phyloP scores from a whole-genome alignment of 2,797 vertebrate genomes.

The Periophthalmus magnuspinnatus region DNA sequence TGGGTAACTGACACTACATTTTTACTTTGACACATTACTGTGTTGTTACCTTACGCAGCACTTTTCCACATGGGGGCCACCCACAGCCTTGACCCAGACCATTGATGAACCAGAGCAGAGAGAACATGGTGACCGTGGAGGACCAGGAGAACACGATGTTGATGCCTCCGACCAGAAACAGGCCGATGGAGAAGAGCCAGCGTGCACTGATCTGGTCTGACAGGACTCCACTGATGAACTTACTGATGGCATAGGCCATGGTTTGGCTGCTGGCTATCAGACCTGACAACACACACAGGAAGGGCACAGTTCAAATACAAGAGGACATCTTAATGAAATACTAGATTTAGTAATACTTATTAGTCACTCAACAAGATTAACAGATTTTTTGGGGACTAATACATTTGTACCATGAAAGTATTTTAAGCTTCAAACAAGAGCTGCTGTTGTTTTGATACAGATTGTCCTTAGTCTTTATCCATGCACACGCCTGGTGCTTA shows the following conservation, averaged over 20 bases:
- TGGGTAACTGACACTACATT: neutral
- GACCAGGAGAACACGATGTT: constrained; percentile 93
- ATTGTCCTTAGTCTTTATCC: neutral
- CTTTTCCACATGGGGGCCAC: constrained; percentile 95
- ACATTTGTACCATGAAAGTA: neutral
- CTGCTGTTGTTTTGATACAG: neutral
- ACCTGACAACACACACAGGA: constrained; percentile 72
- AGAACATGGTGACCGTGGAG: constrained; percentile 83
- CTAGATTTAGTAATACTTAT: neutral
- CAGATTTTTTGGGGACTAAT: neutral
- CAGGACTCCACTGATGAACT: constrained; percentile 94
- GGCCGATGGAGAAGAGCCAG: constrained; percentile 92
- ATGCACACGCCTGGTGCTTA: constrained; percentile 65
- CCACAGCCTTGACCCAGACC: constrained; percentile 95
- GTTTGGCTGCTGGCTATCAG: constrained; percentile 97
- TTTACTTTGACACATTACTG: neutral
- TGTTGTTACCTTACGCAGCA: constrained; percentile 87
- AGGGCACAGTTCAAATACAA: neutral
- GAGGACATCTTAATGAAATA: neutral
- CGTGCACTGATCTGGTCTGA: constrained; percentile 93
- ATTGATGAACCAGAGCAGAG: constrained; percentile 93
- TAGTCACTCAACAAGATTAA: neutral
- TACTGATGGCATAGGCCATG: constrained; percentile 94
- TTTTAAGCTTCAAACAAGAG: neutral
- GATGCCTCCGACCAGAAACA: constrained; percentile 89